Base-by-base conservation (phyloP, 2,797 vertebrate genomes). In the Chanos chanos region DNA sequence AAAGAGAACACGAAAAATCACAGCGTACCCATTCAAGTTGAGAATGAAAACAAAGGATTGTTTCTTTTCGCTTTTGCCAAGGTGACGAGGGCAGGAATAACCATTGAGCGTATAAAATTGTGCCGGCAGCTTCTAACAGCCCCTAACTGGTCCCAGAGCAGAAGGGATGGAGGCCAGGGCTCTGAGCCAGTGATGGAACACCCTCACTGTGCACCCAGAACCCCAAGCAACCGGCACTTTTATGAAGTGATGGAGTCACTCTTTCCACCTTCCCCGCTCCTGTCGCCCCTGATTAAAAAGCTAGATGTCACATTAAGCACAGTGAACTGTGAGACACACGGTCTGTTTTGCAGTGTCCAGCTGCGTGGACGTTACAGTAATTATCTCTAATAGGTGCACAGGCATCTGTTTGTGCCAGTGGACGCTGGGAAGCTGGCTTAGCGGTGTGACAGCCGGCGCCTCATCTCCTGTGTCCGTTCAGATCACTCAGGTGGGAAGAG, bases 81-180 rank as follows among this genome's bases (percentile, higher is more conserved):
- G 80, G 79, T 67, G 25, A 76, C 83, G 77, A 62, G 49, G 74
- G 55, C 78, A 83, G 83, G 79, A 81, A 77, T 76, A 82, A 72
- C 69, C 70, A 84, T 85, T 83, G 84, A 75, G 72, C 74, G 5
- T 15, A 24, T 73, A 41, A 8, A 57, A 28, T 18, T 62, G 13
- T 61, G 48, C 53, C 41, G 52, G 41, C 9, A 21, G 72, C 53
- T 41, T 45, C 44, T 64, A 39, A 5, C 7, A 13, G n/a, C 18
- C 2, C 15, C 30, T 43, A n/a, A 54, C 19, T 34, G 1, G 6
- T 59, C 30, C 27, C 49, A 19, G 50, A 56, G 36, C 16, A 18
- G 24, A 5, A 21, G 34, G 27, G 25, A 43, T 9, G 40, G 40
- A 18, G 5, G 40, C 40, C 15, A 25, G 40, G 34, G 49, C 36